These are phyloP conservation scores for Martes martes DNA, from an alignment of 2,113 vertebrate genomes.

Conservation along the genomic window DNA sequence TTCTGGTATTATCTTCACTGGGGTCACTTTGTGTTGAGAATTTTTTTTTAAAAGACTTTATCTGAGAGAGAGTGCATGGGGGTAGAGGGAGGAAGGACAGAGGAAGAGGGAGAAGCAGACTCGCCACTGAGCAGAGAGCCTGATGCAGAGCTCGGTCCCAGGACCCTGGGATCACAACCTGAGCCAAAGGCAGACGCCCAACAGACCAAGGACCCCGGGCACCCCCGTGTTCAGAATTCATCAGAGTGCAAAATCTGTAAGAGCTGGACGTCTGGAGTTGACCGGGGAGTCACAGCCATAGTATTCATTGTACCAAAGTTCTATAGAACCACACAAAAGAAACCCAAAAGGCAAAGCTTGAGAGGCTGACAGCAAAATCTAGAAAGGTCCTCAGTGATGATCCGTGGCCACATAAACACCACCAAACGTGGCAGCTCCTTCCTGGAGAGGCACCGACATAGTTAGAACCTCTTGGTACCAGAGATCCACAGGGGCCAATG, in stretches of 20 bases:
- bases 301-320: constrained; percentile 81
- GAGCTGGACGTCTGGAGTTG: constrained; percentile 68
- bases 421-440: constrained; percentile 81
- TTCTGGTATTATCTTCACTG: constrained; percentile 61
- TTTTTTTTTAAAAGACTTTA: not conserved
- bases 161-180: not conserved
- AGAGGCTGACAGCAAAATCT: constrained; percentile 76
- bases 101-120: not conserved
- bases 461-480: constrained; percentile 81
- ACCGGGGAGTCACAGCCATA: constrained; percentile 66
- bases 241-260: constrained; percentile 54
- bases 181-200: not conserved
- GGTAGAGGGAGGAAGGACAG: not conserved
- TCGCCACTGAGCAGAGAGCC: not conserved
- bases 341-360: constrained; percentile 79
- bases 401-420: constrained; percentile 82
- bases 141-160: not conserved
- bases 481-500: constrained; percentile 87
- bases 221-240: constrained; percentile 54
- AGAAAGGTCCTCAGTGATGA: constrained; percentile 64
- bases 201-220: not conserved
- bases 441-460: constrained; percentile 68
- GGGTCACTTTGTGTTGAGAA: constrained; percentile 45
- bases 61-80: not conserved
- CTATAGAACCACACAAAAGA: constrained; percentile 67